Percentiles rank a stretch among this genome's conserved stretches.
Conservation (phyloP, 64 coral and sea anemone genomes). For the Montipora sp. region DNA sequence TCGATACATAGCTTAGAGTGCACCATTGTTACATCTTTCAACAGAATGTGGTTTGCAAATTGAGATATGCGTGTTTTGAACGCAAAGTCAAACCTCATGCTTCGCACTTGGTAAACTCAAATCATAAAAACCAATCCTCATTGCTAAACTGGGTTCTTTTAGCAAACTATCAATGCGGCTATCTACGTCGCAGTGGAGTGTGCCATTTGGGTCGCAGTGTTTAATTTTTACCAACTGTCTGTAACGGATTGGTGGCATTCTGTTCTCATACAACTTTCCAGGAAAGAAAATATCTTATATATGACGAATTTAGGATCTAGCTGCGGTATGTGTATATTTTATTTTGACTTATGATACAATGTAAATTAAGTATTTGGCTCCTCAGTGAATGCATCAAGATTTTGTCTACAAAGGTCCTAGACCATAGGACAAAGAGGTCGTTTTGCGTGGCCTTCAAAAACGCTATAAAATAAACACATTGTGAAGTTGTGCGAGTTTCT, state of each 20-base stretch:
- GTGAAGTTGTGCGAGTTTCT: neutral
- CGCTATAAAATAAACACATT: slow-evolving; percentile 1
- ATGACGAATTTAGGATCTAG: neutral
- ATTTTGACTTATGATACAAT: slow-evolving; percentile 31
- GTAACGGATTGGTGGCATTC: neutral
- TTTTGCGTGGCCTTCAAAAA: slow-evolving; percentile 36
- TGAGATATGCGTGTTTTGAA: slow-evolving; percentile 31
- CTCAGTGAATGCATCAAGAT: slow-evolving; percentile 16
- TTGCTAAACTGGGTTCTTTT: neutral
- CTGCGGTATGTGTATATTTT: slow-evolving; percentile 43
- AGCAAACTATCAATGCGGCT: neutral
- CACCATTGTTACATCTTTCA: neutral
- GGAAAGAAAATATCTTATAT: slow-evolving; percentile 8
- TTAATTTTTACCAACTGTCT: neutral
- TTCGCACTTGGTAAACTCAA: neutral
- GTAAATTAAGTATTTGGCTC: slow-evolving; percentile 48
- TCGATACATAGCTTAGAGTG: slow-evolving; percentile 1
- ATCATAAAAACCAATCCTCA: neutral
- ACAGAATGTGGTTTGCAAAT: neutral
- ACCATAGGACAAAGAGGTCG: slow-evolving; percentile 33
- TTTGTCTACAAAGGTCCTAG: slow-evolving; percentile 38
- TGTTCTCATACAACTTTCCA: neutral
- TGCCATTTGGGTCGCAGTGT: neutral
- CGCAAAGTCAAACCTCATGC: neutral
- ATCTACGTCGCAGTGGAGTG: neutral